These are phyloP conservation scores for Hoplostethus atlanticus DNA, from an alignment of 2,797 vertebrate genomes.

Conservation along the genomic window DNA sequence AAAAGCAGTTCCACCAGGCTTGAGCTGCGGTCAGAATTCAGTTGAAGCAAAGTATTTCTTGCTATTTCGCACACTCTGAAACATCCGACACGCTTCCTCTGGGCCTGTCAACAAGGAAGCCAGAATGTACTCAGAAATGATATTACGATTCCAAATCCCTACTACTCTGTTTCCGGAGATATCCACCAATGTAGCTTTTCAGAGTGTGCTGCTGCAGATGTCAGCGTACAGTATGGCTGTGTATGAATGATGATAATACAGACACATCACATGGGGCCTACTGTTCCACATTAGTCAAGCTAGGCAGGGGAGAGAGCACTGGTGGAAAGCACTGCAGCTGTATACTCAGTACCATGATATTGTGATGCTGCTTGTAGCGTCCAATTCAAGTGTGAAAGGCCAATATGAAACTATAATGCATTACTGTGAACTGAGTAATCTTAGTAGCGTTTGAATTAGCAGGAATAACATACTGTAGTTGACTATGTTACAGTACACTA, in stretches of 20 bases:
- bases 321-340: conserved; percentile 33
- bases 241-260: conserved; percentile 45
- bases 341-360: no score
- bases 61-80: conserved; percentile 43
- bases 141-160: conserved; percentile 62
- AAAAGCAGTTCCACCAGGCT: conserved; percentile 59
- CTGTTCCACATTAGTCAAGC: conserved; percentile 31
- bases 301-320: conserved; percentile 20
- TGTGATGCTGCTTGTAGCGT: no score
- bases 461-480: no score
- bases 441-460: no score
- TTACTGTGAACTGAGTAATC: no score
- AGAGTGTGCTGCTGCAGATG: neutral
- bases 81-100: conserved; percentile 65
- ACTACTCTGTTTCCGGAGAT: conserved; percentile 38
- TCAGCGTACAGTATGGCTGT: conserved; percentile 14
- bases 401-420: neutral
- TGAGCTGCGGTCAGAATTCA: conserved; percentile 42
- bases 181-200: conserved; percentile 42
- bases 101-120: conserved; percentile 32
- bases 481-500: no score
- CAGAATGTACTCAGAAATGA: conserved; percentile 65
- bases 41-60: conserved; percentile 57
- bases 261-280: conserved; percentile 22
- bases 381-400: neutral